Percentiles rank a stretch among this genome's conserved stretches.
Conservation (phyloP, 1,140 invertebrate genomes). For the Drosophila gunungcola region DNA sequence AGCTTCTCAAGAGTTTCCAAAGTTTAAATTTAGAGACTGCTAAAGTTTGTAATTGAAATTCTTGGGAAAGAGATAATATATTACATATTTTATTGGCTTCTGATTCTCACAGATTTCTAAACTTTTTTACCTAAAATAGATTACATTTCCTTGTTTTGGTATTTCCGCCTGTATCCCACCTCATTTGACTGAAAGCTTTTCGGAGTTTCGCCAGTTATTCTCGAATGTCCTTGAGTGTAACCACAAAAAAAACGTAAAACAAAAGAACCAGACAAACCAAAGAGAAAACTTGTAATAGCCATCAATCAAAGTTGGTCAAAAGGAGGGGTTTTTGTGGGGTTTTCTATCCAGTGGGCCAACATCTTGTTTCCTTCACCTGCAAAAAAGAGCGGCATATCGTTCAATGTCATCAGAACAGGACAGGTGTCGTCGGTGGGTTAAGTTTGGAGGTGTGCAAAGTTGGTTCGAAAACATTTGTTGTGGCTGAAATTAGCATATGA, state of each 20-base stretch:
- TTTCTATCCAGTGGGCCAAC: slow-evolving; percentile 13
- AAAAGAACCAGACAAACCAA: slow-evolving; percentile 32
- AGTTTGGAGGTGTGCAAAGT: slow-evolving; percentile 3
- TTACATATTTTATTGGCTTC: slow-evolving; percentile 3
- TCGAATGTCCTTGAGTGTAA: slow-evolving; percentile 48
- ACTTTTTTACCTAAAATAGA: slow-evolving; percentile 30
- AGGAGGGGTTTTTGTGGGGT: not conserved
- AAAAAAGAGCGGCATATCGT: slow-evolving; percentile 46
- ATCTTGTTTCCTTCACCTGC: slow-evolving; percentile 18
- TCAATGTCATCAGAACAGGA: slow-evolving; percentile 57
- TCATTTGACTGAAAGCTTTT: slow-evolving; percentile 81
- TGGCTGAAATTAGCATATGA: slow-evolving; percentile 77
- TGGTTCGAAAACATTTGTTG: slow-evolving; percentile 44
- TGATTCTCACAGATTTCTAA: slow-evolving; percentile 50
- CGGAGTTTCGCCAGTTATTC: slow-evolving; percentile 50
- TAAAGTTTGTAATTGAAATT: slow-evolving; percentile 20
- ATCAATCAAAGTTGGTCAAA: slow-evolving; percentile 47
- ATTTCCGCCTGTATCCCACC: slow-evolving; percentile 32
- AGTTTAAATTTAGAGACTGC: not conserved
- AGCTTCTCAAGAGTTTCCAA: slow-evolving; percentile 4
- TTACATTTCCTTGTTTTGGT: slow-evolving; percentile 12
- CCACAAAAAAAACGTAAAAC: slow-evolving; percentile 31
- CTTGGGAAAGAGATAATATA: not conserved
- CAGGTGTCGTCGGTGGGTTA: slow-evolving; percentile 57
- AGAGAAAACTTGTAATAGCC: slow-evolving; percentile 48